phyloP scores from a whole-genome alignment of 1,140 invertebrate species.

The Heliothis virescens region DNA sequence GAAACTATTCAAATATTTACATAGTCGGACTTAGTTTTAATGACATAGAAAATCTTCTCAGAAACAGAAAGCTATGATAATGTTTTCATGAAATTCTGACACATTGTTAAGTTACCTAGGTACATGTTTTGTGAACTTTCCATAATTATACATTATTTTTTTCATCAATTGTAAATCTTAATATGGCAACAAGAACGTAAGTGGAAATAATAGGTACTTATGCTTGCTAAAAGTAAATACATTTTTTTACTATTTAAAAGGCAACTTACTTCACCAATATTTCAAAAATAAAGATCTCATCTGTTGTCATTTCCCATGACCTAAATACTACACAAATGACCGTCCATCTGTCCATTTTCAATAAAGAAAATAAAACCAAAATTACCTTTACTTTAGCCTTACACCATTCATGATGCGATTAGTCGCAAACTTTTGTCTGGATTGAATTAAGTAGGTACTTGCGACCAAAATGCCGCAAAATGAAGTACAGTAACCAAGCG shows the following conservation, averaged over 20 bases:
- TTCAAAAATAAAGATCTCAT: not conserved
- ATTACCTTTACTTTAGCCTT: not conserved
- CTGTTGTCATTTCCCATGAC: not conserved
- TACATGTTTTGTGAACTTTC: too few species aligned
- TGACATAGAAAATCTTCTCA: too few species aligned
- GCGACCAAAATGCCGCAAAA: not conserved
- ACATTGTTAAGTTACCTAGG: too few species aligned
- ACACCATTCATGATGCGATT: constrained; percentile 42
- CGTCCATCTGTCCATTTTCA: constrained; percentile 30
- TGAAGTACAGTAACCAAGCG: constrained; percentile 4
- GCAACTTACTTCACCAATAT: not conserved
- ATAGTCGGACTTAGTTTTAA: too few species aligned
- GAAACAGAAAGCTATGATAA: too few species aligned
- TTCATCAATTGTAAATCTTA: too few species aligned
- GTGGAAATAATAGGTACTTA: too few species aligned
- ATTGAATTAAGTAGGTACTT: constrained; percentile 26
- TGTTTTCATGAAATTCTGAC: too few species aligned
- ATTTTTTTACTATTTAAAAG: not conserved
- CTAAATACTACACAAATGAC: not conserved
- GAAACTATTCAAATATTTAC: too few species aligned
- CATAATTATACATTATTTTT: too few species aligned
- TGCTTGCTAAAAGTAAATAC: too few species aligned
- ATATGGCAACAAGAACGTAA: too few species aligned
- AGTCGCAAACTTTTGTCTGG: constrained; percentile 8
- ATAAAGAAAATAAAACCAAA: constrained; percentile 39